Evolutionary conservation across 2,113 vertebrate genomes (phyloP), one percentile per base, ranked within the genome.

Genomic region (Ancistrus triradiatus): DNA sequence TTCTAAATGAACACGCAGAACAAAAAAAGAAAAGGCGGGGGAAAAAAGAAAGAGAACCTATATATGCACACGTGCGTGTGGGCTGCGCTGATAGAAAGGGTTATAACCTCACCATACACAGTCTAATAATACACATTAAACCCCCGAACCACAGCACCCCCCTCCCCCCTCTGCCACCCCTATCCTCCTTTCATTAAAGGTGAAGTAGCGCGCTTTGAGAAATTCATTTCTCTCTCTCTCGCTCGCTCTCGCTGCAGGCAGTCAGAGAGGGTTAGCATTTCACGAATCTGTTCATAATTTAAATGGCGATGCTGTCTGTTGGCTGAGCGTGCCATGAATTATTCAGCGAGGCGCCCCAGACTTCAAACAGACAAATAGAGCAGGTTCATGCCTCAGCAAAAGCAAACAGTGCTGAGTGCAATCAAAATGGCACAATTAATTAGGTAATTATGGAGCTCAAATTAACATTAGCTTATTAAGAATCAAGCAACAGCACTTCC

Each of bases 211-310:
- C 62, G 74, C 73, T 72, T 27, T 6, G 73, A 74, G 73, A 76
- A 74, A 74, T 71, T 61, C 38, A 62, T 48, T 50, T 76, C 66
- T 55, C 66, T 47, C 19, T 51, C 59, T 69, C 72, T 68, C 68
- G 59, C 44, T 55, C 75, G 67, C 64, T 66, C 14, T 64, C 58
- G 75, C 75, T 69, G 49, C 68, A 63, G 78, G 80, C 75, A 76
- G 81, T 81, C 78, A 64, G 74, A 74, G 77, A 51, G 56, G 69
- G 77, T 84, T 81, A 83, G 70, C 70, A 66, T 81, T 80, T 78
- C 80, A 59, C 59, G 55, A 40, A 66, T 73, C 78, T 81, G 85
- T 84, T 87, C 82, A 87, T 84, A 82, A 88, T 89, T 89, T 79
- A 83, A 81, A 83, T 69, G 74, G 78, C 79, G 79, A 77, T 55